These are phyloP conservation scores for Globia sparganii DNA, from an alignment of 2,888 invertebrate species.

Conservation along the genomic window DNA sequence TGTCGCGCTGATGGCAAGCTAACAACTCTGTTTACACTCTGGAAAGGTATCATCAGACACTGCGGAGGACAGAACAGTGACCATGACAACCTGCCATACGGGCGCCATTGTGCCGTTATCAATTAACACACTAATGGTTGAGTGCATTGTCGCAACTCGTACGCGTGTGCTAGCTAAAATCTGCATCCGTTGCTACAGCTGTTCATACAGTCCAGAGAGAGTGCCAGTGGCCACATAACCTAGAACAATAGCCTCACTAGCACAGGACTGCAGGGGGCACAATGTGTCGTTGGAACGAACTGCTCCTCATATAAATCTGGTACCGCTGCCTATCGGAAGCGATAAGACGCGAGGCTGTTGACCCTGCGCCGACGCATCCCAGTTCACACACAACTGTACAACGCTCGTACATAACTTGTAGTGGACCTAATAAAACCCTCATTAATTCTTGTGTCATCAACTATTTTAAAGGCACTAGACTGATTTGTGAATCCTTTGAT, in stretches of 20 bases:
- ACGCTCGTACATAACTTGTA: conserved; percentile 1
- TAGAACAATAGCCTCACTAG: not conserved
- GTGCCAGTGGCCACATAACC: no score
- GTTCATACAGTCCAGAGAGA: not conserved
- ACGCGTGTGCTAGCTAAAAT: not conserved
- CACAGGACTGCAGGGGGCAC: not conserved
- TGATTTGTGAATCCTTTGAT: no score
- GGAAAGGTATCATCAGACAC: not conserved
- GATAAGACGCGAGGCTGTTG: conserved; percentile 46
- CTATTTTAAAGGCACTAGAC: not conserved
- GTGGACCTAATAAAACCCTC: not conserved
- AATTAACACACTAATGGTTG: not conserved
- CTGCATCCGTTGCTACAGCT: not conserved
- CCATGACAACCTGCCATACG: not conserved
- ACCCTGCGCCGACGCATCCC: conserved; percentile 26
- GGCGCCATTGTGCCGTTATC: not conserved
- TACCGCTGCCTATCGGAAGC: conserved; percentile 19
- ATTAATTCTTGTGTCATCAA: not conserved
- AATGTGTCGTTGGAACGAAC: conserved; percentile 7
- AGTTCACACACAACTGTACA: conserved; percentile 7
- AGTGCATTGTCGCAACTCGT: not conserved
- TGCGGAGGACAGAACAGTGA: conserved; percentile 9
- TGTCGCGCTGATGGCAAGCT: conserved; percentile 8
- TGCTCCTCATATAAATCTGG: conserved; percentile 22
- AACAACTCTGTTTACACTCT: not conserved